Evolutionary conservation across 2,113 vertebrate species (phyloP).

Genomic region (Montifringilla adamsi): DNA sequence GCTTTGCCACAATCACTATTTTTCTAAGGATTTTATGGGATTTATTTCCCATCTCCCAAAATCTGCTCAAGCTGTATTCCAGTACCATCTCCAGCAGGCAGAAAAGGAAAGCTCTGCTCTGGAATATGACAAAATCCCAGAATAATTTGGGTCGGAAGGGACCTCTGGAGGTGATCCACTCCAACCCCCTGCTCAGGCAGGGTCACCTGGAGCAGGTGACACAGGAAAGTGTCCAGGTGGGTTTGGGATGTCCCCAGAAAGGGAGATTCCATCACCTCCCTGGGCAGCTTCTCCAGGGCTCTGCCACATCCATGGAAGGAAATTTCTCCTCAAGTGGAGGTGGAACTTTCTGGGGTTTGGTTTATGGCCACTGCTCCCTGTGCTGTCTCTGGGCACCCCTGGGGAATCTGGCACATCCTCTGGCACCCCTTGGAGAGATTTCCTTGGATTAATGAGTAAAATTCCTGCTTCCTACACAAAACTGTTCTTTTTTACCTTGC

Average conservation of each 20-base stretch:
- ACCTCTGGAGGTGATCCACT: background rate
- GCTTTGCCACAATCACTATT: background rate
- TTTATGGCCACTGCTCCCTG: background rate
- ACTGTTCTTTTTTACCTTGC: background rate
- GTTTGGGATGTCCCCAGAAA: background rate
- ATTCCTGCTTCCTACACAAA: background rate
- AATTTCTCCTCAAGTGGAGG: background rate
- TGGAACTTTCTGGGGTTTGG: background rate
- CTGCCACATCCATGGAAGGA: background rate
- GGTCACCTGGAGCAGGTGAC: background rate
- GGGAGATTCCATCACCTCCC: background rate
- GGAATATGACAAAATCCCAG: background rate
- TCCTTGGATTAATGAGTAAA: background rate
- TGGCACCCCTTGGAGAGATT: background rate
- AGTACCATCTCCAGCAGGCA: background rate
- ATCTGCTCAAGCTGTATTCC: background rate
- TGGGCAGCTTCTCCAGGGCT: background rate
- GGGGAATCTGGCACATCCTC: background rate
- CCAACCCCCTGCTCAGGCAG: background rate
- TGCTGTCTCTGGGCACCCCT: background rate
- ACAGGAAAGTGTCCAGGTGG: background rate
- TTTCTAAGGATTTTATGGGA: background rate
- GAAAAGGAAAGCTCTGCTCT: background rate
- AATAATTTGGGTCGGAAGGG: background rate
- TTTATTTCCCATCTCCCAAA: background rate